Conservation (phyloP, 2,888 invertebrate species). For the Teinopalpus imperialis region DNA sequence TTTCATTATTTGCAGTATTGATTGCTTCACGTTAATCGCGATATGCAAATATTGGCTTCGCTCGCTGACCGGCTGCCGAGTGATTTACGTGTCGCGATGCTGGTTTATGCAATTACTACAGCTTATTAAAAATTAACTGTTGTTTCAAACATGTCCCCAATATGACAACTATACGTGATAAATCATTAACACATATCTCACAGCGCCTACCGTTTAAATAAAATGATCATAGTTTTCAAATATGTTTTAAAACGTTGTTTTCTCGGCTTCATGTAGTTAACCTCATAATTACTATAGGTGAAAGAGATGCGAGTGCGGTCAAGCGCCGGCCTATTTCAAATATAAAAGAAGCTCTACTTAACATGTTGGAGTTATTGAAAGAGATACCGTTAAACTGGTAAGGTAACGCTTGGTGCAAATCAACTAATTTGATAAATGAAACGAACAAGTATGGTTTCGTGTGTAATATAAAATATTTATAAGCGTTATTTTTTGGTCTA, state of each 20-base stretch:
- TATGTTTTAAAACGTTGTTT: neutral
- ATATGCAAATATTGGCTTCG: constrained; percentile 78
- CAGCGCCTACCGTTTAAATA: no score
- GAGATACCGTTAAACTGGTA: constrained; percentile 1
- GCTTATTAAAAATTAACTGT: constrained; percentile 75
- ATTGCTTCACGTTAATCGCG: constrained; percentile 79
- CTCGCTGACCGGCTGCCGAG: constrained; percentile 58
- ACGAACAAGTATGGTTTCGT: neutral
- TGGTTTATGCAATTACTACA: constrained; percentile 74
- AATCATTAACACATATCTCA: constrained; percentile 6
- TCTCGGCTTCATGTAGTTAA: neutral
- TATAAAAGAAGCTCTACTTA: constrained; percentile 7
- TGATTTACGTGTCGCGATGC: constrained; percentile 70
- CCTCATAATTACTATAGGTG: constrained; percentile 11
- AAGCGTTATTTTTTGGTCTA: no score
- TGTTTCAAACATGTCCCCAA: constrained; percentile 19
- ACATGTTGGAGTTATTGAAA: constrained; percentile 12
- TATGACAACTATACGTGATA: constrained; percentile 17
- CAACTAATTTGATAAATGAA: constrained; percentile 1
- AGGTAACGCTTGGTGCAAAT: constrained; percentile 2
- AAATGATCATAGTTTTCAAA: constrained; percentile 2
- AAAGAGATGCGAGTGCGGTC: constrained; percentile 11
- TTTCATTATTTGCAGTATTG: constrained; percentile 80
- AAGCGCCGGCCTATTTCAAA: constrained; percentile 11
- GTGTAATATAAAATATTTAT: no score